Evolutionary conservation across 2,797 vertebrate species (phyloP).

Genomic region (Fratercula arctica): DNA sequence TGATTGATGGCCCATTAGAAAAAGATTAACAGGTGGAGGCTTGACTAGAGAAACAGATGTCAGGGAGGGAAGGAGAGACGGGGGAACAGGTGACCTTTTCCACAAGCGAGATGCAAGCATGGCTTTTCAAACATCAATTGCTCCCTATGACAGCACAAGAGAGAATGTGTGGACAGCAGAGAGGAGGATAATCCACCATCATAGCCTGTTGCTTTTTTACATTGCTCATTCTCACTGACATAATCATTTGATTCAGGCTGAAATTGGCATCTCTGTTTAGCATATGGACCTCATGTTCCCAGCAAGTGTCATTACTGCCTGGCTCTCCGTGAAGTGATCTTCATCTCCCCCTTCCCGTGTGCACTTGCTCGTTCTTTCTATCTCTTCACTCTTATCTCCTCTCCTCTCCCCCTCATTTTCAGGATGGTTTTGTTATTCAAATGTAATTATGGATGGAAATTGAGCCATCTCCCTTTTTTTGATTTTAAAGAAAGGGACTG

Average conservation of each 20-base stretch:
- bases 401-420: background rate
- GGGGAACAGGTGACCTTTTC: constrained; percentile 62
- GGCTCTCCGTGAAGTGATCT: background rate
- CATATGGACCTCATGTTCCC: constrained; percentile 3
- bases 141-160: background rate
- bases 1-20: constrained; percentile 73
- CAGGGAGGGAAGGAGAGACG: background rate
- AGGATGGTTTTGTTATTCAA: constrained; percentile 52
- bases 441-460: constrained; percentile 68
- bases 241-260: constrained; percentile 16
- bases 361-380: background rate
- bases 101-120: background rate
- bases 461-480: constrained; percentile 51
- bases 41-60: constrained; percentile 60
- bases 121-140: background rate
- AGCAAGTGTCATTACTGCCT: background rate
- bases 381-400: background rate
- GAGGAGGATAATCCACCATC: constrained; percentile 12
- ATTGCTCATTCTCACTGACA: constrained; percentile 32
- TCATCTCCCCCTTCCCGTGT: background rate
- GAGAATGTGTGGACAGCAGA: background rate
- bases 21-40: constrained; percentile 70
- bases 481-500: constrained; percentile 18
- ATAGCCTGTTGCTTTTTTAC: background rate
- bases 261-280: constrained; percentile 53